Percentiles rank a stretch among this genome's conserved stretches.
Evolutionary conservation across 2,888 invertebrate species (phyloP).

Genomic region (Acanthosepion pharaonis): DNA sequence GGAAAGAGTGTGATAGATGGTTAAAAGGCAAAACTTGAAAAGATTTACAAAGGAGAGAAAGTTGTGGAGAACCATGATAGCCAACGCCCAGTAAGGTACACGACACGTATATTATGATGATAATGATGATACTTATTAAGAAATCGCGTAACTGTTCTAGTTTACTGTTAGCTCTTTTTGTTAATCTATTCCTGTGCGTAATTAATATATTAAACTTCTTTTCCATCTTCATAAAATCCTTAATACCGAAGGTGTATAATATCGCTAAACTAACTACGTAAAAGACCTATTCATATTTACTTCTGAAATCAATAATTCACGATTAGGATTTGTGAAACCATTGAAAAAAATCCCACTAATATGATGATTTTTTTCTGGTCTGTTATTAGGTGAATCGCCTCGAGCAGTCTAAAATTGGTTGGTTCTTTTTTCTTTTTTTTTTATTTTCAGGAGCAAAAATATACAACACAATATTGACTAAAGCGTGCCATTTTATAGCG

Average conservation of each 20-base stretch:
- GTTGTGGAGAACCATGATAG: too few relatives aligned
- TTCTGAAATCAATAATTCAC: neutral
- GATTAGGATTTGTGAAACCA: neutral
- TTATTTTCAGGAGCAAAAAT: neutral
- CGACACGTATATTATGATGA: too few relatives aligned
- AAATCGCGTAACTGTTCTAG: too few relatives aligned
- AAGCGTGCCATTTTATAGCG: conserved; percentile 6
- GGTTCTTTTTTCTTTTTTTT: neutral
- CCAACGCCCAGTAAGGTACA: too few relatives aligned
- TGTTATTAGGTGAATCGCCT: neutral
- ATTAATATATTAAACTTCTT: too few relatives aligned
- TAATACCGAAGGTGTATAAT: neutral
- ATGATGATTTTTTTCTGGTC: neutral
- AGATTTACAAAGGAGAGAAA: too few relatives aligned
- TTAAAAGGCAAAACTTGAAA: too few relatives aligned
- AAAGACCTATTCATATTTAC: neutral
- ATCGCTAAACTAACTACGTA: neutral
- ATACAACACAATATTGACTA: neutral
- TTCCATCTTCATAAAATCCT: neutral
- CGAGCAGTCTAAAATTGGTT: neutral
- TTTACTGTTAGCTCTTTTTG: too few relatives aligned
- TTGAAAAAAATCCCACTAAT: neutral
- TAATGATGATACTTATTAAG: too few relatives aligned
- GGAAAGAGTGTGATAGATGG: too few relatives aligned
- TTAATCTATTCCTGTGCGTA: too few relatives aligned